Evolutionary conservation across 2,797 vertebrate genomes (phyloP), one percentile per base, ranked within the genome.

Genomic region (Graptemys geographica): DNA sequence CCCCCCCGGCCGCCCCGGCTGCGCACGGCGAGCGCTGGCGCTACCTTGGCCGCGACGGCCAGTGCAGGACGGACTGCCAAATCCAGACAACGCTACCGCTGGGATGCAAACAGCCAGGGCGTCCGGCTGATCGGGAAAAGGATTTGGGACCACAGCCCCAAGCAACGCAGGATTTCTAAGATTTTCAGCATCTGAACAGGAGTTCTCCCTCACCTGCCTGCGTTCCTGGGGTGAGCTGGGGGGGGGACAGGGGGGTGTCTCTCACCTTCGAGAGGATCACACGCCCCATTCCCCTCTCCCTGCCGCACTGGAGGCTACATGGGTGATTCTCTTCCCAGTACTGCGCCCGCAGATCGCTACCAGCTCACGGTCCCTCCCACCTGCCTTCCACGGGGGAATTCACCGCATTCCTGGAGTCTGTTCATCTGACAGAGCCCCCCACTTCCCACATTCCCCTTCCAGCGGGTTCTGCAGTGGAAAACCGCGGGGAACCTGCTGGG

Each of bases 161-260:
- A n/a, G n/a, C n/a, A 37, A 11, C 2, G 9, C n/a, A 69, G 65
- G 65, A 18, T 23, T 37, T 23, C 65, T 41, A 37, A 69, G 65
- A 37, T 69, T 19, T 37, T 18, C 65, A 19, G 65, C 19, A 37
- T 9, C 59, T 15, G 13, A 15, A 19, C 55, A 56, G 51, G 44
- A 51, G 15, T 51, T 16, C 62, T 69, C 62, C 33, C 33, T n/a
- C 33, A 16, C 18, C 33, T 5, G 33, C 33, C 59, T 62, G 31
- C 15, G 13, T 16, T 33, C 31, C 59, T n/a, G 59, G 31, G 13
- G 31, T 16, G 31, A 62, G 31, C 31, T 15, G 56, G 56, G 25
- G 10, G 16, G 27, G 3, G 56, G 0, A 5, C 2, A 13, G 33
- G 28, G 3, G 3, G 51, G 47, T 47, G 47, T 51, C 5, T 8